Evolutionary conservation across 2,888 invertebrate genomes (phyloP).

Genomic region (Gasteruption jaculator): DNA sequence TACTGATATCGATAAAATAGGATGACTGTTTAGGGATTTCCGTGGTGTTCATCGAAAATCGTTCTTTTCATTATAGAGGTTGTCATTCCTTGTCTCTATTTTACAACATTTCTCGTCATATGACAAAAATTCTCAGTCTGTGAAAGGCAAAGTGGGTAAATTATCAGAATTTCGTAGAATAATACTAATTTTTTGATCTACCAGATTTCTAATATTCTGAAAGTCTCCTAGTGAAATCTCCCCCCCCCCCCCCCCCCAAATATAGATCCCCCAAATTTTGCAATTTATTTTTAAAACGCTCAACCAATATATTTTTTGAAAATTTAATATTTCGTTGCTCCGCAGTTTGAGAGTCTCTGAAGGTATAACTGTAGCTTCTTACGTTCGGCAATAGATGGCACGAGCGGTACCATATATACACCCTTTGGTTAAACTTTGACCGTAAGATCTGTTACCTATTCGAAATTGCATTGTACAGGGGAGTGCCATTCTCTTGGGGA

Average conservation of each 20-base stretch:
- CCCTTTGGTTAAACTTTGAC: conserved; percentile 7
- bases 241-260: no score
- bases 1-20: conserved; percentile 48
- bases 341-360: conserved; percentile 27
- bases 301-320: no score
- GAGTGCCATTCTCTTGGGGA: background rate
- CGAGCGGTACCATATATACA: conserved; percentile 21
- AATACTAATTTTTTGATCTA: no score
- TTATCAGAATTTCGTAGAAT: no score
- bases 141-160: no score
- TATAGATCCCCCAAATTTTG: no score
- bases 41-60: conserved; percentile 32
- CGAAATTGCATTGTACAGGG: conserved; percentile 3
- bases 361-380: conserved; percentile 22
- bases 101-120: no score
- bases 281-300: no score
- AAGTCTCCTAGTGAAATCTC: no score
- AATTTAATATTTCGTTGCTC: no score
- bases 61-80: conserved; percentile 19
- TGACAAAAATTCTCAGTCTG: no score
- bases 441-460: conserved; percentile 7
- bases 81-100: conserved; percentile 4
- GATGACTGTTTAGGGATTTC: conserved; percentile 36
- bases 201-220: no score
- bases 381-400: conserved; percentile 32